phyloP scores from a whole-genome alignment of 2,113 vertebrate species.

The Ophthalmotilapia sp. region DNA sequence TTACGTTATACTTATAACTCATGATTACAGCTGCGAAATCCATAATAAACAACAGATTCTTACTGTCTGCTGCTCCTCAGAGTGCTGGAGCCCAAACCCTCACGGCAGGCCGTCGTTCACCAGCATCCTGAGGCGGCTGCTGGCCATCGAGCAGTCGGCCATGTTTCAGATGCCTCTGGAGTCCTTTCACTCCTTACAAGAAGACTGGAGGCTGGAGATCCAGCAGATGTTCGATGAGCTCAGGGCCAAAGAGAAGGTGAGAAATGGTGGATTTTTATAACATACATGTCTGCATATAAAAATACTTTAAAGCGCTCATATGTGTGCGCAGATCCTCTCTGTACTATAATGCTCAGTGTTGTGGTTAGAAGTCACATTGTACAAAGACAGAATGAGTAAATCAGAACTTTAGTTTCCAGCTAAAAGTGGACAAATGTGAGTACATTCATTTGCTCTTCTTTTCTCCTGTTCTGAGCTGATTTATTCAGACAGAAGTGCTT shows the following conservation, averaged over 20 bases:
- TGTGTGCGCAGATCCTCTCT: background rate
- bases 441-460: background rate
- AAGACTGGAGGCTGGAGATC: constrained; percentile 89
- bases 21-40: background rate
- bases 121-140: constrained; percentile 76
- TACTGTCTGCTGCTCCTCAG: constrained; percentile 47
- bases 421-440: background rate
- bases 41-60: background rate
- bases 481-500: background rate
- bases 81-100: constrained; percentile 86
- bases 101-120: constrained; percentile 78
- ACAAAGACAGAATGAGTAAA: background rate
- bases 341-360: background rate
- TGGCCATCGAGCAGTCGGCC: constrained; percentile 83
- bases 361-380: background rate
- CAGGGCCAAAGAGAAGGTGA: constrained; percentile 87
- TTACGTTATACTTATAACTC: background rate
- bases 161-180: constrained; percentile 91
- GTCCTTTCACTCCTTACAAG: constrained; percentile 87
- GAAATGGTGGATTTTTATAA: background rate
- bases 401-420: background rate
- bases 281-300: background rate
- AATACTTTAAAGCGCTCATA: background rate
- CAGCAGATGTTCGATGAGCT: constrained; percentile 90
- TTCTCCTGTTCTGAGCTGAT: background rate